Conservation (phyloP, 2,113 vertebrate genomes). For the Narcine bancroftii region DNA sequence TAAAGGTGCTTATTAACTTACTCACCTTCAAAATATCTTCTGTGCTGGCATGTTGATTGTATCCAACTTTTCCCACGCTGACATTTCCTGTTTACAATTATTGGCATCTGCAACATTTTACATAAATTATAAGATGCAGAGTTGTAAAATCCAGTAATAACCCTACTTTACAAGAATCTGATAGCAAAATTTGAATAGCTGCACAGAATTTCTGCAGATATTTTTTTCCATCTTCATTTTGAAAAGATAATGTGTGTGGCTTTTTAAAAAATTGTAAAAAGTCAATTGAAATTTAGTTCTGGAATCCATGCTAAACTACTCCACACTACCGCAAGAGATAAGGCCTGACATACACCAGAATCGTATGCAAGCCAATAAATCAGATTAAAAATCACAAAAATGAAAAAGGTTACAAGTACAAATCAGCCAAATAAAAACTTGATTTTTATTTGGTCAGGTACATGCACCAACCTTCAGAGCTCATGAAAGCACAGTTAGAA, state of each 20-base stretch:
- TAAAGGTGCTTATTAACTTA: background rate
- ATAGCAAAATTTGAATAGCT: background rate
- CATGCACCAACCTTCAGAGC: background rate
- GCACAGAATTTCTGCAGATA: background rate
- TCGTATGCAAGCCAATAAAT: background rate
- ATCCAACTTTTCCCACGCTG: background rate
- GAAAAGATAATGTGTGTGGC: background rate
- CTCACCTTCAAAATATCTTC: slow-evolving; percentile 5
- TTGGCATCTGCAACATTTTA: background rate
- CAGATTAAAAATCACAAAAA: background rate
- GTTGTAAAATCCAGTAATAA: background rate
- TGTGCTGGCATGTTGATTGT: background rate
- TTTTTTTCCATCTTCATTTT: background rate
- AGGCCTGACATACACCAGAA: background rate
- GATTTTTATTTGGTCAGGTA: background rate
- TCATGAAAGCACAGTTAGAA: background rate
- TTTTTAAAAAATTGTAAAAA: background rate
- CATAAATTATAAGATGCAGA: background rate
- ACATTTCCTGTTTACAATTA: slow-evolving; percentile 11
- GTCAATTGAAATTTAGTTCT: background rate
- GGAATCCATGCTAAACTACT: background rate
- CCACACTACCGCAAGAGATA: background rate
- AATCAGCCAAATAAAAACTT: background rate
- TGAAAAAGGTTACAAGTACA: background rate
- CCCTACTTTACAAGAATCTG: background rate